phyloP scores from a whole-genome alignment of 2,113 vertebrate genomes.

The Diadophis punctatus region DNA sequence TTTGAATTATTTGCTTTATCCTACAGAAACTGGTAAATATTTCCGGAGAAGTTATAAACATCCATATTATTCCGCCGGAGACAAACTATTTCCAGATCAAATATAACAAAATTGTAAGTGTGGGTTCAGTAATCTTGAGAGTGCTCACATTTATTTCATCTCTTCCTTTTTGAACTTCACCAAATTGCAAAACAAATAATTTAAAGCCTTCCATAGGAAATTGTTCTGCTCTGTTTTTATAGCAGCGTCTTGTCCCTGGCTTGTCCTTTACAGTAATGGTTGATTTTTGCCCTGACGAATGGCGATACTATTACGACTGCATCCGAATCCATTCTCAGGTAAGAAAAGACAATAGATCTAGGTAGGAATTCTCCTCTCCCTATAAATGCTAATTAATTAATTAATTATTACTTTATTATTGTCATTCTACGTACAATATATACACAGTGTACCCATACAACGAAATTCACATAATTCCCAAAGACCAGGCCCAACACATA shows the following conservation, averaged over 20 bases:
- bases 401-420: too few species aligned
- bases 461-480: too few species aligned
- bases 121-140: not conserved
- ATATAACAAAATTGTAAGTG: conserved; percentile 83
- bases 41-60: conserved; percentile 73
- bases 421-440: too few species aligned
- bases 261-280: conserved; percentile 77
- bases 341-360: not conserved
- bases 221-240: conserved; percentile 42
- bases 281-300: conserved; percentile 85
- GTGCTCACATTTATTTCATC: not conserved
- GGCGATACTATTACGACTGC: conserved; percentile 91
- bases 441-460: too few species aligned
- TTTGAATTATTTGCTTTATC: conserved; percentile 39
- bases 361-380: too few species aligned
- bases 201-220: not conserved
- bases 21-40: conserved; percentile 85
- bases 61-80: conserved; percentile 87
- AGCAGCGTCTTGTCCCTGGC: conserved; percentile 86
- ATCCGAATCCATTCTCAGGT: conserved; percentile 89
- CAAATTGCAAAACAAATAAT: not conserved
- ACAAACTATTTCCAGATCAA: conserved; percentile 86
- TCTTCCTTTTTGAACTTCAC: not conserved
- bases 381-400: not conserved
- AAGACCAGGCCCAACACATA: too few species aligned